Base-by-base conservation (phyloP, 2,797 vertebrate species). In the Crocodylus rhombifer region DNA sequence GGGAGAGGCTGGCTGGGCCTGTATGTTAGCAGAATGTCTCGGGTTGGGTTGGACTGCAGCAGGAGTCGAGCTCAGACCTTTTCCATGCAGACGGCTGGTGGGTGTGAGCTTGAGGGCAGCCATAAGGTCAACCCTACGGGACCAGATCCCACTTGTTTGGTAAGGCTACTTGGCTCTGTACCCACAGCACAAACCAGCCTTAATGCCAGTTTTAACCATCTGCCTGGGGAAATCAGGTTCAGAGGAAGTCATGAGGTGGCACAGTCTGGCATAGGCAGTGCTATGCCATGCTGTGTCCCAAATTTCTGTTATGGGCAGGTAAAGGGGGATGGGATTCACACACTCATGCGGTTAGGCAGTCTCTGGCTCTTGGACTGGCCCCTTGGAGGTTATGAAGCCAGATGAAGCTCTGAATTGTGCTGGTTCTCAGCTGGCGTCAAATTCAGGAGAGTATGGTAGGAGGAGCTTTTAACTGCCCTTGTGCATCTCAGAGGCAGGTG, bases 341-440 rank as follows among this genome's bases (percentile, higher is more conserved):
- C 5, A 3, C 7, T 0, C 0, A 28, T 30, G 36, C 71, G 57
- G n/a, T 84, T 25, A 11, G 65, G n/a, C 20, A 7, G 42, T 58
- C 30, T 4, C 7, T 57, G 6, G 55, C 18, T 80, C 0, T 36
- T 28, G 23, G 33, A 42, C 36, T 33, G 61, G 69, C 7, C 13
- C 77, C 16, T 6, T 33, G 79, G 7, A 69, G 36, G 36, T 82
- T 0, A 15, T 7, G 28, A 30, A 28, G 62, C 42, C 61, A 14
- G 57, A 14, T n/a, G 28, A 28, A n/a, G 58, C 20, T 18, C 80
- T 67, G 16, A 2, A 1, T 30, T 42, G 2, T 1, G n/a, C 56
- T 33, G 25, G 4, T 33, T 60, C 71, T 60, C 33, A 2, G 0
- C 7, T 5, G 25, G 57, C 73, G 67, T 15, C 1, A 1, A 5